Base-by-base conservation (phyloP, 1,140 invertebrate species). In the Bicyclus anynana region DNA sequence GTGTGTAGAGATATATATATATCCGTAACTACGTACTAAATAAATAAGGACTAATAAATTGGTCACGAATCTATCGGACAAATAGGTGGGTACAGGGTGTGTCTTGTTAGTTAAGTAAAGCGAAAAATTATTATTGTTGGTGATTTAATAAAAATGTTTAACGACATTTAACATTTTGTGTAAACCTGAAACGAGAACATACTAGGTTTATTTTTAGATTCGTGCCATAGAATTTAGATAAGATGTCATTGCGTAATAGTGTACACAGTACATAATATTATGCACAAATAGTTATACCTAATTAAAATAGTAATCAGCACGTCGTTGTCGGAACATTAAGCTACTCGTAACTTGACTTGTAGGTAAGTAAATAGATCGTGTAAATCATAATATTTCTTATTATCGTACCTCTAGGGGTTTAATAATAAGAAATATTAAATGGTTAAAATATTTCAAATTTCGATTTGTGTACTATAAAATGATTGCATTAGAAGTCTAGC, bases 1-100 rank as follows among this genome's bases (percentile, higher is more conserved):
- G 12, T 20, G 17, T 44, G 7, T 20, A 14, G 14, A 44, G 5
- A 5, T 27, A 49, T 20, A 40, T 13, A 17, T 49, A 37, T 53
- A 27, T 64, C 13, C 47, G 51, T 47, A 21, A 33, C 10, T 49
- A 49, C 21, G 9, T 35, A 27, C 13, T 38, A 53, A 35, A 38
- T 53, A 59, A 38, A 59, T 17, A 53, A 37, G 38, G 18, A 21
- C 44, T 29, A 59, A 53, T 59, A 38, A 29, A 48, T 29, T 52
- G 50, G 21, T 59, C 57, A 59, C 57, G 57, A 35, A 33, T 17
- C 29, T 40, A 46, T 42, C 9, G 26, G 20, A 48, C 51, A 53
- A 53, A 59, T 23, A 48, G 26, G 33, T 59, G 46, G 61, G 17
- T 6, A 18, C 60, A 61, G 50, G 65, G 40, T 44, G 40, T 64